phyloP scores from a whole-genome alignment of 2,113 vertebrate species.

The Cricetomys ansorgei region DNA sequence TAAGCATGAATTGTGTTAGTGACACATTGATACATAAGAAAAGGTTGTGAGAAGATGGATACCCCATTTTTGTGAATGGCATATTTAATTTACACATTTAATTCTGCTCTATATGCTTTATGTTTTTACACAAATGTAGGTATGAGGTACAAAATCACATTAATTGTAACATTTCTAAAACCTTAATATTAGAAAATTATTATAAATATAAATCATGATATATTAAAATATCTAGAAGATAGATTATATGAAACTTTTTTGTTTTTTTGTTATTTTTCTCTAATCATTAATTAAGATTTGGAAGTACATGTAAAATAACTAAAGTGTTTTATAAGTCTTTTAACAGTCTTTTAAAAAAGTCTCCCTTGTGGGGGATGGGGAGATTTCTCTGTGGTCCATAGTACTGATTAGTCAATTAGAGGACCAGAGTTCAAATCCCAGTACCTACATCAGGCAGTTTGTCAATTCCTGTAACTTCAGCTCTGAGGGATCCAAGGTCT shows the following conservation, averaged over 20 bases:
- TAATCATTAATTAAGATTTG: slow-evolving; percentile 46
- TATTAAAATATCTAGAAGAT: background rate
- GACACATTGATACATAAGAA: background rate
- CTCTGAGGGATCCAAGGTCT: background rate
- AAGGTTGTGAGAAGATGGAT: background rate
- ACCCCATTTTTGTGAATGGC: slow-evolving; percentile 3
- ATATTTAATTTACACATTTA: background rate
- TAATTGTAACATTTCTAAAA: background rate
- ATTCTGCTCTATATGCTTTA: background rate
- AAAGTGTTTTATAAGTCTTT: background rate
- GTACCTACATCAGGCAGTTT: background rate
- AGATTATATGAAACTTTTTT: background rate
- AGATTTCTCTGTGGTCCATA: too few relatives aligned
- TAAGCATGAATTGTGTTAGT: background rate
- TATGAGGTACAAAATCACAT: background rate
- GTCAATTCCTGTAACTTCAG: background rate
- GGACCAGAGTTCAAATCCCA: background rate
- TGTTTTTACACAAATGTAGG: background rate
- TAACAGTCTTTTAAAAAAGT: background rate
- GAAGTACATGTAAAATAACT: slow-evolving; percentile 5
- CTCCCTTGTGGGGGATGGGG: background rate
- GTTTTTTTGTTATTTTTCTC: background rate
- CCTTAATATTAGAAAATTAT: background rate
- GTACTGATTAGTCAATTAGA: background rate
- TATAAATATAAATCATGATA: background rate